A percentile compares a stretch with the other conserved stretches of the same genome.
These are phyloP conservation scores for Lichenostomus cassidix DNA, from an alignment of 2,113 vertebrate genomes.

Conservation along the genomic window DNA sequence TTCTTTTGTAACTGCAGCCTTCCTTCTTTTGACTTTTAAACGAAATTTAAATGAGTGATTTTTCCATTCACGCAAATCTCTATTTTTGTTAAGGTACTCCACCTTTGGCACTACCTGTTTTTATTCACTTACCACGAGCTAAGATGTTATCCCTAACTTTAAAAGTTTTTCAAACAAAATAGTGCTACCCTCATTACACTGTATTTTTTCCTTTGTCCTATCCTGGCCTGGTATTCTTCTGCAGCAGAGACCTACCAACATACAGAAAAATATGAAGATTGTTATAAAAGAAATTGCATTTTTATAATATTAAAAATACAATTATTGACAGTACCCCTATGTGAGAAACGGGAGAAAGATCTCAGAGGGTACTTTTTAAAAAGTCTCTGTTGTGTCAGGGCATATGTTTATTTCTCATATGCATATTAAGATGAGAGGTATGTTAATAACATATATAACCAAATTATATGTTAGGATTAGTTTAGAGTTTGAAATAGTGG, in stretches of 20 bases:
- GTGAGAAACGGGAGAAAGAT: neutral
- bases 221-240: neutral
- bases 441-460: no score
- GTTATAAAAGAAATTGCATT: neutral
- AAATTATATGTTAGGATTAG: neutral
- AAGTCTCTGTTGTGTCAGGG: neutral
- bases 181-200: neutral
- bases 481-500: neutral
- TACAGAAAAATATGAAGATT: neutral
- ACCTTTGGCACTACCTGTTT: neutral
- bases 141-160: neutral
- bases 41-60: neutral
- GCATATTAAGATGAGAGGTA: neutral
- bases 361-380: neutral
- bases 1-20: neutral
- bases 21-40: neutral
- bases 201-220: neutral
- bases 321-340: neutral
- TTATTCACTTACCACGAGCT: neutral
- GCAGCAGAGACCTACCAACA: neutral
- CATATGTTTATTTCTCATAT: neutral
- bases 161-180: neutral
- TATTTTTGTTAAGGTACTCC: neutral
- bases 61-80: neutral
- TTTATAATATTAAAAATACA: neutral